A percentile compares a stretch with the other conserved stretches of the same genome.
These are phyloP conservation scores for Echinops telfairi DNA, from an alignment of 2,113 vertebrate genomes.

Conservation along the genomic window DNA sequence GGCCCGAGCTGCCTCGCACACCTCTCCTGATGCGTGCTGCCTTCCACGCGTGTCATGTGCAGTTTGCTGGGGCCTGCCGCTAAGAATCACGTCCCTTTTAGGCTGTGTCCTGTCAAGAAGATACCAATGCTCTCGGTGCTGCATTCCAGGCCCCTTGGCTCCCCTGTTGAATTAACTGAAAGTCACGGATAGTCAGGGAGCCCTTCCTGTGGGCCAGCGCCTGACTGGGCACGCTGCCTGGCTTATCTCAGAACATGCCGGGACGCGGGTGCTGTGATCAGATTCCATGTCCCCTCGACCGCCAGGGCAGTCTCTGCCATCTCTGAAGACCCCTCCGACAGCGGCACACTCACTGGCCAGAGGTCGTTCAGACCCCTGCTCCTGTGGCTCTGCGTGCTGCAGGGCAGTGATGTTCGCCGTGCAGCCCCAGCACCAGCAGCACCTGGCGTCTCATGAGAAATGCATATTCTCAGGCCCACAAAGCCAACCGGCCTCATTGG, in stretches of 20 bases:
- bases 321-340: neutral
- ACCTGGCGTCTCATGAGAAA: too few species aligned
- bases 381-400: neutral
- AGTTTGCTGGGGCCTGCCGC: neutral
- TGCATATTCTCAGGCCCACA: neutral
- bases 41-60: neutral
- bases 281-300: neutral
- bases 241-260: neutral
- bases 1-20: neutral
- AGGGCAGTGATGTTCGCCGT: neutral
- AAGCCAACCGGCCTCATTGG: neutral
- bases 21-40: neutral
- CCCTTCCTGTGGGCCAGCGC: neutral
- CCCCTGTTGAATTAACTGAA: too few species aligned
- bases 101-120: neutral
- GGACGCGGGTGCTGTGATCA: neutral
- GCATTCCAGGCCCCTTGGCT: neutral
- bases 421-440: neutral
- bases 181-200: neutral
- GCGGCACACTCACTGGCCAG: neutral
- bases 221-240: neutral
- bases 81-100: neutral
- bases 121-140: neutral
- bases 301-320: neutral
- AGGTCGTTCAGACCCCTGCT: neutral